Percentiles rank a stretch among this genome's conserved stretches.
Conservation (phyloP, 2,888 invertebrate species). For the Cephus rjabovi region DNA sequence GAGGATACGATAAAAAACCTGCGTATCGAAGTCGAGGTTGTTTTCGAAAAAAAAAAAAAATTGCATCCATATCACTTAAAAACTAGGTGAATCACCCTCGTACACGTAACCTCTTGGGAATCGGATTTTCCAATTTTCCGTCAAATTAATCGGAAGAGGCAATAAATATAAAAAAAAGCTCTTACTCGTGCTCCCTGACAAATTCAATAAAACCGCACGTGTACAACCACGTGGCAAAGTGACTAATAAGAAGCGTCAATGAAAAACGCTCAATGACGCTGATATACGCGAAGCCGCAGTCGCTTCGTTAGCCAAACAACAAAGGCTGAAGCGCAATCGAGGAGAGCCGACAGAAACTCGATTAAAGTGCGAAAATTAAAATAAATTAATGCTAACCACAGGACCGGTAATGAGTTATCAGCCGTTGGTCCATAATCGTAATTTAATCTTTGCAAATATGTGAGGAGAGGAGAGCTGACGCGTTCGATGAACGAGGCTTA, state of each 20-base stretch:
- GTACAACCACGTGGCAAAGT: background rate
- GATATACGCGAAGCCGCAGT: background rate
- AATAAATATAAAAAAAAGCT: background rate
- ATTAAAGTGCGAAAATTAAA: slow-evolving; percentile 28
- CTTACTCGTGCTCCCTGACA: background rate
- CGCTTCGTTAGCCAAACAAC: background rate
- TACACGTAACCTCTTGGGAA: background rate
- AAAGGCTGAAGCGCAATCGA: background rate
- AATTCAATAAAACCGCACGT: background rate
- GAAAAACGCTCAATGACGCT: background rate
- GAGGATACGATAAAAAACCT: background rate
- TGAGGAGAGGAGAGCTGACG: slow-evolving; percentile 12
- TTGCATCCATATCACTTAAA: background rate
- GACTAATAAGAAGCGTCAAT: background rate
- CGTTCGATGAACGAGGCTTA: background rate
- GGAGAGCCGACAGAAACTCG: background rate
- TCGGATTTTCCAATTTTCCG: background rate
- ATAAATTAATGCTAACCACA: slow-evolving; percentile 41
- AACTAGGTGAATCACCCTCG: background rate
- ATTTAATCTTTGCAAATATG: slow-evolving; percentile 46
- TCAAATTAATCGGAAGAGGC: background rate
- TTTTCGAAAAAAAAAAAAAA: background rate
- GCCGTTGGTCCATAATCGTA: slow-evolving; percentile 38
- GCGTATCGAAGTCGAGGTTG: background rate
- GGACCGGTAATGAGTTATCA: slow-evolving; percentile 31